Base-by-base conservation (phyloP, 1,140 invertebrate genomes). In the Linepithema humile region DNA sequence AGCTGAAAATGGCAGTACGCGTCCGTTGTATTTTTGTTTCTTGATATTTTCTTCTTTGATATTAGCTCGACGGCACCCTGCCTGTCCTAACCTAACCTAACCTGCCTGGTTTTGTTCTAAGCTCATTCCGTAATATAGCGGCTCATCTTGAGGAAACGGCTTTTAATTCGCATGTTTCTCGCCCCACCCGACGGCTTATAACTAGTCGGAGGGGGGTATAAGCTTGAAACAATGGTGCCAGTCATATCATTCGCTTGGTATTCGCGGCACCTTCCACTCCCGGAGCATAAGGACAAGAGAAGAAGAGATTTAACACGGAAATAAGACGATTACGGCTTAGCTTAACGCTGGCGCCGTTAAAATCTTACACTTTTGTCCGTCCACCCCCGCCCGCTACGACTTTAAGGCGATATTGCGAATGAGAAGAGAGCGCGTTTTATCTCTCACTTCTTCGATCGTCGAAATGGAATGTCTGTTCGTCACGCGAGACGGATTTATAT, bases 321-420 rank as follows among this genome's bases (percentile, higher is more conserved):
- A 91, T 93, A 93, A 94, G 92, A 93, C 91, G 92, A 94, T 94
- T 93, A 93, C 85, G 75, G 90, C 89, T 91, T 89, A 88, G 91
- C 90, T 92, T 92, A 92, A 87, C 91, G 87, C 84, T 55, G 75
- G 53, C 29, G 50, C 59, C 48, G 64, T 29, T 83, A 60, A 73
- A 88, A 84, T 85, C 82, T 85, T 75, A n/a, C 38, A 7, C n/a
- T 15, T n/a, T n/a, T n/a, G n/a, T n/a, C n/a, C n/a, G n/a, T n/a
- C n/a, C n/a, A n/a, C n/a, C n/a, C 45, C 23, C 0, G 72, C 69
- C 38, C 57, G 43, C 38, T 74, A 45, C 32, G 29, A 60, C 60
- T 83, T 77, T 43, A 77, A 50, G 35, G 15, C 38, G 60, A 67
- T 64, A 64, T 50, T 45, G 65, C 26, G 12, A 17, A 64, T 40